A percentile compares a stretch with the other conserved stretches of the same genome.
Conservation (phyloP, 2,113 vertebrate genomes). For the Ctenodactylus gundi region DNA sequence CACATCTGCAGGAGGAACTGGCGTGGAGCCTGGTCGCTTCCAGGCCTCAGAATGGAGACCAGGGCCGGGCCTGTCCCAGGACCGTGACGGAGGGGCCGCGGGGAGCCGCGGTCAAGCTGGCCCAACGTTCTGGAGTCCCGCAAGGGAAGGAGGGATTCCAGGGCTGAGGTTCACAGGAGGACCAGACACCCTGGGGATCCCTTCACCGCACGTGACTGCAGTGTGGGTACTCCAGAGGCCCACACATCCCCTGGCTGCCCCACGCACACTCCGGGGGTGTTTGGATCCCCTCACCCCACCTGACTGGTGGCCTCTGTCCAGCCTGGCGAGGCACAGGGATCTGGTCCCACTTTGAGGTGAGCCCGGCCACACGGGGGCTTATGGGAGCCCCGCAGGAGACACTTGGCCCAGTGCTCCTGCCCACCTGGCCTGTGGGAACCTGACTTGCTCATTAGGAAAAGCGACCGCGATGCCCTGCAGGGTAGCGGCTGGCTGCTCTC, state of each 20-base stretch:
- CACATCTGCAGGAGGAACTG: not conserved
- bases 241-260: not conserved
- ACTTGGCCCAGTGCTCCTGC: not conserved
- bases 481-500: too few relatives aligned
- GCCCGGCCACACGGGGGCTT: fast-evolving
- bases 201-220: too few relatives aligned
- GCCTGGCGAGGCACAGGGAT: not conserved
- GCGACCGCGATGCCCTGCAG: fast-evolving
- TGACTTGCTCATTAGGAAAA: too few relatives aligned
- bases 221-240: too few relatives aligned
- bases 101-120: not conserved
- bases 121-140: not conserved
- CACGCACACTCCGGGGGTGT: not conserved
- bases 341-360: not conserved
- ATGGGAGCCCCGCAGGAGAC: not conserved
- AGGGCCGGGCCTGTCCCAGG: not conserved
- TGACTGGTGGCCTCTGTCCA: not conserved
- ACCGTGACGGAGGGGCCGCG: not conserved
- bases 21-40: not conserved
- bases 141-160: fast-evolving
- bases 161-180: not conserved
- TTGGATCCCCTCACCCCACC: not conserved
- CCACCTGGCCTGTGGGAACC: not conserved
- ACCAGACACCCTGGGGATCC: not conserved
- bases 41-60: not conserved